Evolutionary conservation across 2,797 vertebrate species (phyloP), one percentile per base, ranked within the genome.

Genomic region (Sternarchorhynchus goeldii): DNA sequence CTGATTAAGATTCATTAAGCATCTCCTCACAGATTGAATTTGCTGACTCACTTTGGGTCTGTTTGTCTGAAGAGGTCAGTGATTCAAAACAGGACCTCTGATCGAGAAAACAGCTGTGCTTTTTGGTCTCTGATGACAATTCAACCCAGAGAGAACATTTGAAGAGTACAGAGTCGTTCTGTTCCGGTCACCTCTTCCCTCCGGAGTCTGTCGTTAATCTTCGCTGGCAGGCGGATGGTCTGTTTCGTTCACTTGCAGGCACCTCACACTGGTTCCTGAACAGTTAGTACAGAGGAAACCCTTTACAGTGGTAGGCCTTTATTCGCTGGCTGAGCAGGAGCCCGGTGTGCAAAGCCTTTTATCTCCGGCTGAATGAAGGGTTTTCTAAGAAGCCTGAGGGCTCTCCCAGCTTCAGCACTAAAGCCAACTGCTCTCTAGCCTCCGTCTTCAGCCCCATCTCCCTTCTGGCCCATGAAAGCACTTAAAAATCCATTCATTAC

Each of bases 331-430:
- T 86, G 81, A 89, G 89, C 87, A 80, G 87, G 84, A 80, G 79
- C 83, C 87, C 87, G 83, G 79, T 66, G 68, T 83, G 89, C 86
- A 89, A 18, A 59, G 80, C 77, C 87, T 91, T 93, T 92, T 91
- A 91, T 93, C 90, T 89, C 77, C 16, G 41, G 63, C 64, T 92
- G 91, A 93, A 55, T 87, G 87, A 93, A 90, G 79, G 87, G 75
- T 41, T 89, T 89, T 86, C 78, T 83, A 84, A 83, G 88, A 85
- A 72, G 73, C 67, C 76, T 83, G 82, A 90, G 88, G 86, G 86
- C 86, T 88, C 87, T 80, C 83, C 78, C 89, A 90, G 87, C 85
- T 86, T 85, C 87, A 80, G 76, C 36, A 64, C 81, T 12, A 39
- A 81, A 88, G 85, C 87, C 79, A 84, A 73, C 60, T 82, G 81